These are phyloP conservation scores for Vanessa tameamea DNA, from an alignment of 1,140 invertebrate genomes.

Conservation along the genomic window DNA sequence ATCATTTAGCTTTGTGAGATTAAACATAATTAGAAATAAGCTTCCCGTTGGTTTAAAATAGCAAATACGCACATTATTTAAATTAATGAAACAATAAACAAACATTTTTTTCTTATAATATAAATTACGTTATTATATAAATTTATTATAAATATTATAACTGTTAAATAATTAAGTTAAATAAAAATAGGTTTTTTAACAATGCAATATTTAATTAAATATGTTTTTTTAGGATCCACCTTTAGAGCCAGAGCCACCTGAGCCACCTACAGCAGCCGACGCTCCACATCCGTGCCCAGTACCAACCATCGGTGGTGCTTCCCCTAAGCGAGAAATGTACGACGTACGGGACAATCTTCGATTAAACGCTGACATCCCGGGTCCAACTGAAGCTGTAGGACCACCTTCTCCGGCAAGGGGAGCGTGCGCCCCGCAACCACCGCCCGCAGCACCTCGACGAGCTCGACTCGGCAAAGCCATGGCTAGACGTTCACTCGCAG, in stretches of 20 bases:
- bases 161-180: too few relatives aligned
- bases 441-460: conserved; percentile 73
- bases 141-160: too few relatives aligned
- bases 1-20: too few relatives aligned
- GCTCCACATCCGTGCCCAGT: conserved; percentile 69
- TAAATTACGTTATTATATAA: too few relatives aligned
- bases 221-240: conserved; percentile 60
- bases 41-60: too few relatives aligned
- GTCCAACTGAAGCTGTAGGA: conserved; percentile 82
- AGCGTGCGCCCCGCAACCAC: conserved; percentile 81
- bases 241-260: conserved; percentile 82
- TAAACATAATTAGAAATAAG: too few relatives aligned
- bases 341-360: conserved; percentile 76
- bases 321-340: conserved; percentile 70
- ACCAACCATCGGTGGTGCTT: conserved; percentile 70
- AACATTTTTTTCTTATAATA: too few relatives aligned
- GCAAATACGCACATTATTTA: too few relatives aligned
- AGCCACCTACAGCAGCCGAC: conserved; percentile 82
- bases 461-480: conserved; percentile 86
- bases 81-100: too few relatives aligned
- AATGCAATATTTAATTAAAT: background rate
- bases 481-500: conserved; percentile 81
- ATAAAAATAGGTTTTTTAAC: too few relatives aligned
- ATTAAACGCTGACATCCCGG: conserved; percentile 75
- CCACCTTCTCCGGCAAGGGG: conserved; percentile 85